Base-by-base conservation (phyloP, 2,113 vertebrate genomes). In the Limnothrissa miodon region DNA sequence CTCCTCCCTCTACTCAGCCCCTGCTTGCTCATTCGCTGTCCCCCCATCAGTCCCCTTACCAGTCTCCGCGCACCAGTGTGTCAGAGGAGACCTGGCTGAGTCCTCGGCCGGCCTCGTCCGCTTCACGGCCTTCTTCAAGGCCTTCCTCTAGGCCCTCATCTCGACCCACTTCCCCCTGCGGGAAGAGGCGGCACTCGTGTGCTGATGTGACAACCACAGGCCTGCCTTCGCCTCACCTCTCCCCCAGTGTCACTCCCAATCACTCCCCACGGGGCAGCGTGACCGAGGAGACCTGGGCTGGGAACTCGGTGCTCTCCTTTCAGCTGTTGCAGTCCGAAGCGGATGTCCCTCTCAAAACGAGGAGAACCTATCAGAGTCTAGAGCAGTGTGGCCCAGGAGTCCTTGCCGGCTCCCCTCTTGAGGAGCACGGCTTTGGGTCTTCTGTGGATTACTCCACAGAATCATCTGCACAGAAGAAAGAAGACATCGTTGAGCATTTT, bases 41-140 rank as follows among this genome's bases (percentile, higher is more conserved):
- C 1, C 96, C 97, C 21, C 93, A 94, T 25, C 97, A 97, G 79
- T 97, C 97, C 33, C 96, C 96, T 79, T 96, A 95, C 88, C 96
- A 96, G 83, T 97, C 96, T 80, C 97, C 98, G 29, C 95, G 96
- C 91, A 95, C 95, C 91, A 99, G 98, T 79, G 91, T 99, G 90
- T 97, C 97, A 1, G 98, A 99, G 89, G 98, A 99, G 90, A 98
- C 93, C 45, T 99, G 97, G 97, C 93, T 97, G 84, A 96, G 92
- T 88, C 95, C 95, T 9, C 93, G 96, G 21, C 95, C 97, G 39
- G 81, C 87, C 1, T 93, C 93, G 85, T 80, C 80, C 33, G 84
- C 84, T 15, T 74, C 95, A 39, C 92, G 95, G 45, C 93, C 95
- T 0, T 80, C 95, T 7, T 66, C 95, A 29, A 91, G 95, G 44